phyloP scores from a whole-genome alignment of 2,888 invertebrate species.

The Xylocampa areola region DNA sequence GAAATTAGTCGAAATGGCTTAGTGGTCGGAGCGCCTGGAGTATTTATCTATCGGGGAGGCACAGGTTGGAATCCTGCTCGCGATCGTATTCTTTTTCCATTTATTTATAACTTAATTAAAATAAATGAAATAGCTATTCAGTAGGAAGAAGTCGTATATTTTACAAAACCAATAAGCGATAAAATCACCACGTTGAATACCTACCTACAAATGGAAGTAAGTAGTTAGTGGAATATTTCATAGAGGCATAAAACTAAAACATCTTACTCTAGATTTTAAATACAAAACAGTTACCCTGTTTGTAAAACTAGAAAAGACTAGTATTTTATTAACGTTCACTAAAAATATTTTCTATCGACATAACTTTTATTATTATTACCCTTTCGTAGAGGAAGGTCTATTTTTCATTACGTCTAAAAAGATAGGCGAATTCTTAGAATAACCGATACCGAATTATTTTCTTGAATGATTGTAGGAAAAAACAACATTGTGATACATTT shows the following conservation, averaged over 20 bases:
- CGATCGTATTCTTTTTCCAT: too few species aligned
- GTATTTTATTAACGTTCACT: conserved; percentile 39
- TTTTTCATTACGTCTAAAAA: neutral
- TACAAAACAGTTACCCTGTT: conserved; percentile 29
- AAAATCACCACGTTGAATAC: conserved; percentile 35
- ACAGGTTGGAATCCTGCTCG: too few species aligned
- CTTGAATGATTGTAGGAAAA: too few species aligned
- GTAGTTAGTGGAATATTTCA: conserved; percentile 35
- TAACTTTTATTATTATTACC: neutral
- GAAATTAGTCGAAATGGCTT: too few species aligned
- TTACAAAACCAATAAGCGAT: conserved; percentile 26
- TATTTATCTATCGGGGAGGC: too few species aligned
- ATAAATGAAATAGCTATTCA: conserved; percentile 35
- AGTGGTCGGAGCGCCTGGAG: too few species aligned
- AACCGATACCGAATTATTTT: too few species aligned
- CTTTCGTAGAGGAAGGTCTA: too few species aligned
- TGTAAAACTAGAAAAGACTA: conserved; percentile 56
- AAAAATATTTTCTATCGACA: conserved; percentile 14
- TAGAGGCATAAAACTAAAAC: conserved; percentile 49
- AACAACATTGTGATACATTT: too few species aligned
- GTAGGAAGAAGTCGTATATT: conserved; percentile 34
- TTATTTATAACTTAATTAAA: conserved; percentile 15
- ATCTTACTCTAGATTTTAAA: conserved; percentile 34
- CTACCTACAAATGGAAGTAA: conserved; percentile 21
- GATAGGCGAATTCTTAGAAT: neutral